A percentile compares a stretch with the other conserved stretches of the same genome.
Conservation (phyloP, 2,888 invertebrate species). For the Drosophila leonis region DNA sequence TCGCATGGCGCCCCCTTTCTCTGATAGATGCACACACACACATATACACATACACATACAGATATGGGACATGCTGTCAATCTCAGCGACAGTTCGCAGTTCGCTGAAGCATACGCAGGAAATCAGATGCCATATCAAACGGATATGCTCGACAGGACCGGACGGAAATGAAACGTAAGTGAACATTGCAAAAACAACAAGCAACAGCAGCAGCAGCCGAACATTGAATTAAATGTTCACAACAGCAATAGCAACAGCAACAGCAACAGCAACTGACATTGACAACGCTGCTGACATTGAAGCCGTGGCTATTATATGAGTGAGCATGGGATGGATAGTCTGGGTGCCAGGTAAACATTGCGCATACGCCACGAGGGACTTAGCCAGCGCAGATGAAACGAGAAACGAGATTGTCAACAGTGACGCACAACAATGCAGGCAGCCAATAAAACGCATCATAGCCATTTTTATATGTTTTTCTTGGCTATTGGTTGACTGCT, state of each 20-base stretch:
- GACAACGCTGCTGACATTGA: constrained; percentile 49
- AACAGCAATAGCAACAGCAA: neutral
- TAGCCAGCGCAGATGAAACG: constrained; percentile 12
- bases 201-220: constrained; percentile 10
- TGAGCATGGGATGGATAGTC: neutral
- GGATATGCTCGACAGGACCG: constrained; percentile 65
- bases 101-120: constrained; percentile 67
- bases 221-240: neutral
- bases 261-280: constrained; percentile 11
- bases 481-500: constrained; percentile 25
- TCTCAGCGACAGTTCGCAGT: constrained; percentile 51
- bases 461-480: constrained; percentile 27
- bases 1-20: constrained; percentile 10
- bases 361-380: constrained; percentile 27
- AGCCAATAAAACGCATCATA: constrained; percentile 52
- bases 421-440: constrained; percentile 26
- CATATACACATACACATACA: neutral
- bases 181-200: constrained; percentile 51
- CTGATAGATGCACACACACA: neutral
- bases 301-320: constrained; percentile 12
- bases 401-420: constrained; percentile 31
- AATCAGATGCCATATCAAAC: constrained; percentile 74
- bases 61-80: constrained; percentile 51
- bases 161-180: constrained; percentile 66
- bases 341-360: constrained; percentile 38